Conservation (phyloP, 2,888 invertebrate species). For the Cryptus armator region DNA sequence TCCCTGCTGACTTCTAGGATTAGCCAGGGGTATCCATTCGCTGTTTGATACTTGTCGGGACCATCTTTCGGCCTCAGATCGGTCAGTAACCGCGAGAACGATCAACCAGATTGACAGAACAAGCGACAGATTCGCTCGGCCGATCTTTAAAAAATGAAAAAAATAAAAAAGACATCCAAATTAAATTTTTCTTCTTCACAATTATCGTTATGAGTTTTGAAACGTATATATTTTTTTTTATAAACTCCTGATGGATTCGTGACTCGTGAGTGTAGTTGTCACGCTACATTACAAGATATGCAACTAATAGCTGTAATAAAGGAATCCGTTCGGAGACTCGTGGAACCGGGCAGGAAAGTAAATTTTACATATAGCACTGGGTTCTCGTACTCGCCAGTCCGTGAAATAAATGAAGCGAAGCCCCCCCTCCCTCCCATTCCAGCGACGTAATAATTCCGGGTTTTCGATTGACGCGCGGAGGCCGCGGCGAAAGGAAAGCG, state of each 20-base stretch:
- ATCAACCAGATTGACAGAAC: conserved; percentile 75
- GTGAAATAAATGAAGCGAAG: conserved; percentile 64
- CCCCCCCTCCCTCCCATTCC: conserved; percentile 52
- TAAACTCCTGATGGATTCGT: neutral
- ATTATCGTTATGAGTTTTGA: neutral
- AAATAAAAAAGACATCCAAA: neutral
- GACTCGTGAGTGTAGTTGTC: neutral
- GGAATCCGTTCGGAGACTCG: neutral
- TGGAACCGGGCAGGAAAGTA: conserved; percentile 26
- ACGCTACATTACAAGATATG: conserved; percentile 7
- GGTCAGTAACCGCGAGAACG: conserved; percentile 69
- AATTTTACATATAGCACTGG: conserved; percentile 44
- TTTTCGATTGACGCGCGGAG: conserved; percentile 43
- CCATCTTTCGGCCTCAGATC: conserved; percentile 79
- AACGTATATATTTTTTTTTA: neutral
- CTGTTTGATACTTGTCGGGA: conserved; percentile 83
- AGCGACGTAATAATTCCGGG: conserved; percentile 63
- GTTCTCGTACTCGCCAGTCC: conserved; percentile 48
- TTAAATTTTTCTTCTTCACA: neutral
- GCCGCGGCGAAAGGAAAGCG: conserved; percentile 64
- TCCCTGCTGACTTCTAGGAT: conserved; percentile 74
- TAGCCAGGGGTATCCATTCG: conserved; percentile 84
- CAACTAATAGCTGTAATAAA: conserved; percentile 35
- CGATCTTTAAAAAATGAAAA: conserved; percentile 73
- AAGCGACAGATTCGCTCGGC: conserved; percentile 75